Evolutionary conservation across 2,888 invertebrate species (phyloP), one percentile per base, ranked within the genome.

Genomic region (Latrodectus hesperus): DNA sequence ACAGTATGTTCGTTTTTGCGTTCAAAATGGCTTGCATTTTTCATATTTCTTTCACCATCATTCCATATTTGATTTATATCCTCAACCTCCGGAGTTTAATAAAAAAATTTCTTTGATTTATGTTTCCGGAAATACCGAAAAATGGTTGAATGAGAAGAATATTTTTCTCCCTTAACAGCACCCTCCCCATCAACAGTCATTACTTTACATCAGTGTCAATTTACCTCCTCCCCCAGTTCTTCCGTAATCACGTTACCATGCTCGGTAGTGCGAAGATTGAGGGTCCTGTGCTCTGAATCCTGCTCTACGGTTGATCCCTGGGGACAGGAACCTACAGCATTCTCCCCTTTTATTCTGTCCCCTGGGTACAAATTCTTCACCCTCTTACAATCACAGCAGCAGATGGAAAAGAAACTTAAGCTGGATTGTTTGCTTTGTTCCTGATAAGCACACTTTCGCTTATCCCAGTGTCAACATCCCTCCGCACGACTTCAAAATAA

Each of bases 181-280:
- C 64, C 60, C 70, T n/a, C 17, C 38, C 72, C 84, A 84, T 78
- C 84, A 78, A 84, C 53, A 77, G 77, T 84, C 84, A 84, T 84
- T 84, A 84, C 72, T 84, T 84, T 84, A 78, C 84, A 84, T 84
- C 84, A 84, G 72, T 84, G 84, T 84, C 84, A 72, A 84, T 78
- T 64, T 72, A 73, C 81, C 67, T 72, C 78, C 84, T 71, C 38
- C 38, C 38, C 38, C 38, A 38, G 1, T 38, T 22, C 72, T 84
- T 84, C 78, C 67, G 77, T 78, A 84, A 84, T 84, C 71, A 78
- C 77, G 84, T 84, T 84, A 78, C 73, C 55, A n/a, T 75, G 17
- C 53, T 26, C 65, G 53, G 72, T 53, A 78, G 77, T 84, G 67
- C 65, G 76, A 67, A 78, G 77, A 73, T 84, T 77, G 78, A 72